Conservation (phyloP, 2,113 vertebrate species). For the Motacilla alba region DNA sequence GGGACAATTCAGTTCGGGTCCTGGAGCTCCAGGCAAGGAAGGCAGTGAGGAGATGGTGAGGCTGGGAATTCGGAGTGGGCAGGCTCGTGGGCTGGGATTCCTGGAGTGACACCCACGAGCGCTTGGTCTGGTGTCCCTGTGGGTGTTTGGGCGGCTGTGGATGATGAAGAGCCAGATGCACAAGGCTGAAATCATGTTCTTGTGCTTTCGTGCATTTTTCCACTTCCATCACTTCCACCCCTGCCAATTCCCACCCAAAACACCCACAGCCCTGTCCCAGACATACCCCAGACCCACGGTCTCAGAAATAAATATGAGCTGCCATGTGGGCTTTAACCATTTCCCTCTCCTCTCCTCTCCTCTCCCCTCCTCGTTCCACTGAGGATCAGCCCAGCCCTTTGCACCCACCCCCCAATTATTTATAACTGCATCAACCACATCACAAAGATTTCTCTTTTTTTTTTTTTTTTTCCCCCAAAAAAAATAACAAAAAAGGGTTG, state of each 20-base stretch:
- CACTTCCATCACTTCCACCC: neutral
- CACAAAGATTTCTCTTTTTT: constrained; percentile 44
- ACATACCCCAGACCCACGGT: neutral
- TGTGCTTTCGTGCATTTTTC: neutral
- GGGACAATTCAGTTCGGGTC: neutral
- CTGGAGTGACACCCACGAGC: neutral
- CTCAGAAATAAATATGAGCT: neutral
- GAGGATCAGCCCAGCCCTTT: neutral
- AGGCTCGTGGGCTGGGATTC: neutral
- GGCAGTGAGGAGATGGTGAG: neutral
- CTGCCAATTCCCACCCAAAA: neutral
- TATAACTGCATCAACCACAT: constrained; percentile 19
- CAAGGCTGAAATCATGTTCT: neutral
- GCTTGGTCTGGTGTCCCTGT: fast-evolving
- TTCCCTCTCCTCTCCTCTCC: neutral
- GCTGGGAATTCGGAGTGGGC: neutral
- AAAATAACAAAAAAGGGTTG: neutral
- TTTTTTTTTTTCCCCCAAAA: neutral
- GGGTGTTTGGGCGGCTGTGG: neutral
- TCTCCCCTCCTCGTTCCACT: neutral
- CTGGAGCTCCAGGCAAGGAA: neutral
- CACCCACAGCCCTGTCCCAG: neutral
- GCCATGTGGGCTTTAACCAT: neutral
- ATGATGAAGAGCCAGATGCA: neutral
- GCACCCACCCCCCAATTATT: neutral